Conservation (phyloP, 2,888 invertebrate species). For the Amphipyra tragopoginis region DNA sequence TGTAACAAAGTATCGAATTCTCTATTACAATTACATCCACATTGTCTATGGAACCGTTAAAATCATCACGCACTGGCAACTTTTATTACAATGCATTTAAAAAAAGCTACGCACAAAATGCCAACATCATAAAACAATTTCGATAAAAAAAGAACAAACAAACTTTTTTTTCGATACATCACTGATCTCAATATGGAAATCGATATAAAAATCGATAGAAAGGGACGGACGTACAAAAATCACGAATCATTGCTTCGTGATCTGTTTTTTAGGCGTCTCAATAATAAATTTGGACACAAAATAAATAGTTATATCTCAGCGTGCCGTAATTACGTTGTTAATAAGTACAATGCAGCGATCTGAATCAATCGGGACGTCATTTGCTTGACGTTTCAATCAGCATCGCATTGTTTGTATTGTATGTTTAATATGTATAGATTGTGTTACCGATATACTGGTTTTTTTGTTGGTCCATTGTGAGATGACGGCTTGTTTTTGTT, state of each 20-base stretch:
- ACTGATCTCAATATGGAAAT: conserved; percentile 75
- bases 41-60: conserved; percentile 49
- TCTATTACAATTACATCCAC: conserved; percentile 41
- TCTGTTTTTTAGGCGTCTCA: conserved; percentile 81
- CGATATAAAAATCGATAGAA: conserved; percentile 76
- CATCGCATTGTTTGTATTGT: conserved; percentile 88
- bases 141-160: conserved; percentile 70
- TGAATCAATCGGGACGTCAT: conserved; percentile 86
- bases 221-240: conserved; percentile 71
- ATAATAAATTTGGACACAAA: conserved; percentile 86
- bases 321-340: conserved; percentile 87
- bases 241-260: conserved; percentile 82
- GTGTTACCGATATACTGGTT: conserved; percentile 88
- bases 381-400: conserved; percentile 89
- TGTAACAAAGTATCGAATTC: conserved; percentile 50
- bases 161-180: conserved; percentile 58
- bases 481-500: conserved; percentile 78
- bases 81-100: conserved; percentile 40
- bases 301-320: conserved; percentile 87
- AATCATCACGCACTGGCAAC: conserved; percentile 52
- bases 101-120: conserved; percentile 49
- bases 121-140: conserved; percentile 64
- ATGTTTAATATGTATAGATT: conserved; percentile 87
- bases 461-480: conserved; percentile 76
- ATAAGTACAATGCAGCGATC: conserved; percentile 85